phyloP scores from a whole-genome alignment of 1,140 invertebrate species.

The Hyles vespertilio region DNA sequence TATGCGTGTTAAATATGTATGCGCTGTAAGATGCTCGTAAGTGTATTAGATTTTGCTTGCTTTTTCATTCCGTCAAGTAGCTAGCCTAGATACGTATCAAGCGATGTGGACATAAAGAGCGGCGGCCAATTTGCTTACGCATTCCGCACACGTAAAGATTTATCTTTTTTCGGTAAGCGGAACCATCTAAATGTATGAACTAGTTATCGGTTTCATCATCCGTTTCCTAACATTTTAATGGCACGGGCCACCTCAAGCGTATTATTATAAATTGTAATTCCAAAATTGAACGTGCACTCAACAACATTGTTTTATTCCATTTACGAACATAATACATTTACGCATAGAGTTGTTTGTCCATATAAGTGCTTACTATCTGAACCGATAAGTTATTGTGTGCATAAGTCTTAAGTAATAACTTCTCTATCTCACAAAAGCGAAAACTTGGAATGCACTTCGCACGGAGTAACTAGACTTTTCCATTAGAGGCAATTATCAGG shows the following conservation, averaged over 20 bases:
- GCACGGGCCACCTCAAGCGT: too few species aligned
- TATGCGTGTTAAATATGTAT: slow-evolving; percentile 76
- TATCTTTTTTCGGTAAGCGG: slow-evolving; percentile 17
- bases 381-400: slow-evolving; percentile 39
- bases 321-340: too few species aligned
- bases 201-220: too few species aligned
- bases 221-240: too few species aligned
- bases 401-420: slow-evolving; percentile 60
- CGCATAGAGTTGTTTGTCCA: too few species aligned
- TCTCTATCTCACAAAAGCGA: slow-evolving; percentile 54
- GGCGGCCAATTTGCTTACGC: slow-evolving; percentile 32
- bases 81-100: slow-evolving; percentile 26
- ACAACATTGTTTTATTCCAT: too few species aligned
- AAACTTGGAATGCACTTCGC: slow-evolving; percentile 70
- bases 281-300: too few species aligned
- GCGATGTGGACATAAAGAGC: slow-evolving; percentile 30
- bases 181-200: slow-evolving; percentile 3
- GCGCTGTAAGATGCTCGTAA: slow-evolving; percentile 69
- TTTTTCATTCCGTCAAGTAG: slow-evolving; percentile 63
- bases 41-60: slow-evolving; percentile 72
- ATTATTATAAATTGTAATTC: too few species aligned
- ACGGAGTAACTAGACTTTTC: slow-evolving; percentile 70
- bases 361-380: slow-evolving; percentile 9
- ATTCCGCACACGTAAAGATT: slow-evolving; percentile 26
- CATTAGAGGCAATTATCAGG: slow-evolving; percentile 73